Percentiles rank a stretch among this genome's conserved stretches.
Evolutionary conservation across 2,113 vertebrate species (phyloP).

Genomic region (Myotis brandtii): DNA sequence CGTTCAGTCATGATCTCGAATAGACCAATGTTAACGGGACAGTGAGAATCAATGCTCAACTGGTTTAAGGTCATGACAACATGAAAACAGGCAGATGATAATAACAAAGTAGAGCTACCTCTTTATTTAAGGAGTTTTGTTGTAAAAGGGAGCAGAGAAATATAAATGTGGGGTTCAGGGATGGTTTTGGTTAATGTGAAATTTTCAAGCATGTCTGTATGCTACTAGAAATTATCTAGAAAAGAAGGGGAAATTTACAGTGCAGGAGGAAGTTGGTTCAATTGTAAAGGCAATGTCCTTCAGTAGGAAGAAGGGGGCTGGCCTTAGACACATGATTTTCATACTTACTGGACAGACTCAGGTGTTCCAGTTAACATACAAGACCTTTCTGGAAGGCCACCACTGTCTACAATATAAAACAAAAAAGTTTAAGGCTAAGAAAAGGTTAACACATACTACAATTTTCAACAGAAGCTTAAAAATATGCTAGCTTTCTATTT

Average conservation of each 20-base stretch:
- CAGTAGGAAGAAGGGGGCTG: not conserved
- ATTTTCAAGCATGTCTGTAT: not conserved
- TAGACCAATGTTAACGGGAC: not conserved
- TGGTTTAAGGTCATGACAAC: not conserved
- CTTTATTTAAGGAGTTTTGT: not conserved
- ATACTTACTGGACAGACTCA: constrained; percentile 96
- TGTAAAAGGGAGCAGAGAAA: not conserved
- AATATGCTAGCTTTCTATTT: not conserved
- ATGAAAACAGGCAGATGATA: not conserved
- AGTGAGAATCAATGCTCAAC: not conserved
- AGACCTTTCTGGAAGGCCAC: constrained; percentile 96
- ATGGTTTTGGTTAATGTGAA: not conserved
- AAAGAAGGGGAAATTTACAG: not conserved
- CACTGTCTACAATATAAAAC: constrained; percentile 91
- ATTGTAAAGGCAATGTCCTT: not conserved
- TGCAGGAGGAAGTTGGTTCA: not conserved
- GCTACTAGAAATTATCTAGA: not conserved
- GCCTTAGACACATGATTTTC: not conserved
- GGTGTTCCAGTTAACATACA: constrained; percentile 96
- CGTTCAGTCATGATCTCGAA: not conserved
- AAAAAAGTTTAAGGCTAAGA: constrained; percentile 21
- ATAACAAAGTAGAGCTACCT: not conserved
- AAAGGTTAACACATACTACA: not conserved
- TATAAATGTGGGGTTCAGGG: not conserved
- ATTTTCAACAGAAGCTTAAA: not conserved